Evolutionary conservation across 2,888 invertebrate genomes (phyloP).

Genomic region (Cheilosia urbana): DNA sequence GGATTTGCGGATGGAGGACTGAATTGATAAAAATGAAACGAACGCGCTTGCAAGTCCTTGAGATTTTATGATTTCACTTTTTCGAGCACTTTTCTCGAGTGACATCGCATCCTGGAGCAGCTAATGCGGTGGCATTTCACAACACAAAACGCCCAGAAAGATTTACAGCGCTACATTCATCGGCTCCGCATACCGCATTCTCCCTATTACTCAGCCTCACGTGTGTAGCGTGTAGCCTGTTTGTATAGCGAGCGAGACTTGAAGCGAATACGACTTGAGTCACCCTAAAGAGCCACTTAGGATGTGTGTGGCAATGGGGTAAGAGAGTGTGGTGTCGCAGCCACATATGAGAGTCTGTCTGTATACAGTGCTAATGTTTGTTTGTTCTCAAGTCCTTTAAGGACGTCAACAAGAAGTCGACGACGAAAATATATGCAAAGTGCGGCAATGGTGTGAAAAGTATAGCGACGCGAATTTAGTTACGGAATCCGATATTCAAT

Average conservation of each 20-base stretch:
- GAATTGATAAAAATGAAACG: slow-evolving; percentile 10
- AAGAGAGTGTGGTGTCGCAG: slow-evolving; percentile 23
- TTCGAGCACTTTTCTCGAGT: slow-evolving; percentile 60
- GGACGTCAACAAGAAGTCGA: slow-evolving; percentile 19
- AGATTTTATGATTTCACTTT: slow-evolving; percentile 73
- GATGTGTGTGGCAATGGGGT: slow-evolving; percentile 19
- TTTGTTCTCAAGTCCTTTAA: slow-evolving; percentile 48
- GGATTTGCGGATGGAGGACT: slow-evolving; percentile 11
- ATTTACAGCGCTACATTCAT: not conserved
- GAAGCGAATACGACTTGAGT: slow-evolving; percentile 50
- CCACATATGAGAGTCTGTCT: not conserved
- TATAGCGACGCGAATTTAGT: slow-evolving; percentile 36
- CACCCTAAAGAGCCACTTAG: slow-evolving; percentile 63
- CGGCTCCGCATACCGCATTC: not conserved
- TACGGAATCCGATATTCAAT: slow-evolving; percentile 60
- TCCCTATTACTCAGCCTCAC: not conserved
- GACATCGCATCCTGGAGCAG: slow-evolving; percentile 66
- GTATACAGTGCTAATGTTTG: slow-evolving; percentile 34
- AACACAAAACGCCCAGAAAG: slow-evolving; percentile 3
- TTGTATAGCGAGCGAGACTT: slow-evolving; percentile 50
- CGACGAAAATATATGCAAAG: slow-evolving; percentile 29
- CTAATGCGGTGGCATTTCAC: slow-evolving; percentile 64
- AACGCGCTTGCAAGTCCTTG: slow-evolving; percentile 60
- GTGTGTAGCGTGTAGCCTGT: slow-evolving; percentile 33
- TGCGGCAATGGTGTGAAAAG: slow-evolving; percentile 48